Base-by-base conservation (phyloP, 1,140 invertebrate species). In the Drosophila bipectinata region DNA sequence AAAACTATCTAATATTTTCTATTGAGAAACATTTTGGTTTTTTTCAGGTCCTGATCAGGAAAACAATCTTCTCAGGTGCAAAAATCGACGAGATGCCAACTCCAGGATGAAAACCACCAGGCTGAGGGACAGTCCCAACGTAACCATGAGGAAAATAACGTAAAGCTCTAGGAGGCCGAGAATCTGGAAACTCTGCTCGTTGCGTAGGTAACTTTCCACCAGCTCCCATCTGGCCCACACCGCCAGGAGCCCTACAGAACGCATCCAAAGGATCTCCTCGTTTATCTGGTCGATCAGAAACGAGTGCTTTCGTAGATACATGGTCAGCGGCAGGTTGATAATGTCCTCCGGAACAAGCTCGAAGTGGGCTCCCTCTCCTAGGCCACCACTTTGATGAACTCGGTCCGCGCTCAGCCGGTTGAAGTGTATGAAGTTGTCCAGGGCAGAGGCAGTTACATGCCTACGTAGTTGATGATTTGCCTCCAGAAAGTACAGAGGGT, bases 251-350 rank as follows among this genome's bases (percentile, higher is more conserved):
- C 83, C 83, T 5, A 60, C 76, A 1, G 84, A 79, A 0, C 79
- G 68, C 79, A 88, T 74, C 84, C 79, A 83, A 44, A 84, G 73
- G 37, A 88, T 89, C 60, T 89, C 66, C 30, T 88, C 83, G 45
- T 88, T 88, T 0, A 88, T 60, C 2, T 79, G 72, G 39, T 88
- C 84, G 24, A 79, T 64, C 7, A 88, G 79, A n/a, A 77, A 89
- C 1, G 83, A 88, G 32, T 88, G 83, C 55, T 88, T 88, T 3
- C 45, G 32, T 18, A 88, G 48, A n/a, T 88, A 88, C 79, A 83
- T 88, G 9, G 79, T 83, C 48, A 88, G 3, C 54, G 83, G 83
- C 58, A 89, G n/a, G 21, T 53, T 62, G 14, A 88, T 67, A 24
- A 89, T 48, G n/a, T 83, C 76, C 68, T 89, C 62, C 0, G 84